Evolutionary conservation across 2,797 vertebrate genomes (phyloP), one percentile per base, ranked within the genome.

Genomic region (Nannoperca obscura): DNA sequence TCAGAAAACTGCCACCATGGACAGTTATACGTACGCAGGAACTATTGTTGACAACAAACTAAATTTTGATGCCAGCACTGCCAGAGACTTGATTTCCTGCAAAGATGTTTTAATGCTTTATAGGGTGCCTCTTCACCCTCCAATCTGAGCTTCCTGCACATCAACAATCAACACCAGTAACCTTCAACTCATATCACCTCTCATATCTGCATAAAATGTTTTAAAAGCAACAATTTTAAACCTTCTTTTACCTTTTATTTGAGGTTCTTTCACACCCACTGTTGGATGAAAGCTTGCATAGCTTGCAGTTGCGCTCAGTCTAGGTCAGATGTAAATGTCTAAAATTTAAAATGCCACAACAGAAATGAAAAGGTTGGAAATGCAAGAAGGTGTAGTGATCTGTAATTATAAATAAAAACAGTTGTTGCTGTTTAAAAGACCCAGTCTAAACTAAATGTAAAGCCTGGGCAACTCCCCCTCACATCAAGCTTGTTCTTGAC

Each of bases 401-500:
- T 54, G 34, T 15, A 59, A 24, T 22, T 22, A 40, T 22, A 15
- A 13, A 72, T 50, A 44, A 20, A 49, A 71, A 74, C 1, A 1
- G 5, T 5, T 47, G 17, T 36, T 62, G 72, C n/a, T 59, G 6
- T 86, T 52, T 54, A 22, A 14, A 13, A 53, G 27, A 70, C 27
- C 22, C 9, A 54, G 24, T 66, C 70, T 14, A 80, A 78, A 76
- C 38, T 44, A 15, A 71, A 63, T 30, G 10, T 50, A 65, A 74
- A 78, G 13, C 11, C 22, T 20, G 22, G 63, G 77, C 61, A 44
- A 46, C 66, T 68, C 49, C 14, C 47, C n/a, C 44, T 60, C 50
- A 40, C 78, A 79, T 83, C 76, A 81, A 62, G 61, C 53, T 34
- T 79, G 38, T 78, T 91, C 83, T 89, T 89, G 88, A 91, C 87